Evolutionary conservation across 2,888 invertebrate genomes (phyloP), one percentile per base, ranked within the genome.

Genomic region (Heliconius aoede): DNA sequence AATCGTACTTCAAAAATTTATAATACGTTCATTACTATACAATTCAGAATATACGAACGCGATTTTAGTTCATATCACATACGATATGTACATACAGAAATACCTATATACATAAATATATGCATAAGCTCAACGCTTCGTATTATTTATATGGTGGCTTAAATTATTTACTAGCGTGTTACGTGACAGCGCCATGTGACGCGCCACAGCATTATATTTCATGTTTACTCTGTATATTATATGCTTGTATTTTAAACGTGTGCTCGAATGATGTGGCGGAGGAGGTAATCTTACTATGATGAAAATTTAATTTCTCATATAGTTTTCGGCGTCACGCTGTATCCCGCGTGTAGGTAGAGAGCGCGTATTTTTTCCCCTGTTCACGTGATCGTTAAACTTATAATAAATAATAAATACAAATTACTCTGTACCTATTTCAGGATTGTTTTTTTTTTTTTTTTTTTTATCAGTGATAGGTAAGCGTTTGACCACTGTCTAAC

Each of bases 161-260:
- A 72, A 65, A 72, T 75, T 75, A 78, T 67, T 72, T 75, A 72
- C 64, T 78, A 78, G 51, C 67, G 58, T 62, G 60, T 68, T 61
- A 75, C 60, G 67, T 67, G 67, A 72, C 74, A 73, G 24, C 11
- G 73, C 72, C 74, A 72, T 72, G 71, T 75, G 77, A 77, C 79
- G 80, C 71, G 40, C 51, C 61, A 32, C 58, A 51, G 58, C 76
- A 76, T 79, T 78, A 78, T 69, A 67, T 74, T 78, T 80, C 64
- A 80, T 80, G 72, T 62, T 24, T 51, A 58, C 30, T 36, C n/a
- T 58, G 68, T 55, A 69, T 74, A 74, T 74, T 71, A 74, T 74
- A 60, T n/a, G 58, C 11, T 58, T 40, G 30, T 64, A 30, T 51
- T 62, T 67, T 26, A 75, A 62, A 62, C 69, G 28, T 71, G 46